A percentile compares a stretch with the other conserved stretches of the same genome.
These are phyloP conservation scores for Hyppa rectilinea DNA, from an alignment of 2,888 invertebrate genomes.

Conservation along the genomic window DNA sequence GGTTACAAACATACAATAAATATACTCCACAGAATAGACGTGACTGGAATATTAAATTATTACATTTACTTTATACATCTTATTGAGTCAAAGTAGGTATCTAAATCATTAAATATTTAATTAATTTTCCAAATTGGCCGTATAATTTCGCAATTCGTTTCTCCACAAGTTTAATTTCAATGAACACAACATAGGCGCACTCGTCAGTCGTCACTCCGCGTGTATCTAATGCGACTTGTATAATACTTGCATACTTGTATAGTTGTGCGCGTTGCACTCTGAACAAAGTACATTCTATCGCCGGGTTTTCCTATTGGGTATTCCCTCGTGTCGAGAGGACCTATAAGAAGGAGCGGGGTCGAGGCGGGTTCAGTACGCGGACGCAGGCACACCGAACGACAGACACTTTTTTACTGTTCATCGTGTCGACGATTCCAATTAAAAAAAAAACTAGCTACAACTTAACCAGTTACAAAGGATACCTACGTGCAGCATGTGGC, in stretches of 20 bases:
- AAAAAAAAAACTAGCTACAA: not conserved
- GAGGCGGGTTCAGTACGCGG: not conserved
- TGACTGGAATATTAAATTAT: not conserved
- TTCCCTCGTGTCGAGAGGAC: conserved; percentile 24
- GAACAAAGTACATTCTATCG: conserved; percentile 14
- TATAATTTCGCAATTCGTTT: conserved; percentile 35
- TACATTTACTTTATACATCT: not conserved
- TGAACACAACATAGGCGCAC: conserved; percentile 5
- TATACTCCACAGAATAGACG: not conserved
- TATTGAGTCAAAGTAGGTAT: not conserved
- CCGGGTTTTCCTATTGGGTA: conserved; percentile 44
- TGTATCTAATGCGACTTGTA: conserved; percentile 15
- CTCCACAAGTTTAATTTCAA: conserved; percentile 27
- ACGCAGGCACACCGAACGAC: not conserved
- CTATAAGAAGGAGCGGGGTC: conserved; percentile 8
- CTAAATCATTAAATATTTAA: not conserved
- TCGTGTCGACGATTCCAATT: too few species aligned
- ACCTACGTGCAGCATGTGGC: conserved; percentile 31
- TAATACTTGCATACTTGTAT: not conserved
- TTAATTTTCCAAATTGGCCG: conserved; percentile 23
- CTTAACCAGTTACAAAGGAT: not conserved
- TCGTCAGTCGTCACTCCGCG: not conserved
- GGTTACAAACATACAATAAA: too few species aligned
- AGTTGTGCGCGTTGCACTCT: conserved; percentile 7
- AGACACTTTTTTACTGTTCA: not conserved